Conservation (phyloP, 1,140 invertebrate genomes). For the Drosophila lini region DNA sequence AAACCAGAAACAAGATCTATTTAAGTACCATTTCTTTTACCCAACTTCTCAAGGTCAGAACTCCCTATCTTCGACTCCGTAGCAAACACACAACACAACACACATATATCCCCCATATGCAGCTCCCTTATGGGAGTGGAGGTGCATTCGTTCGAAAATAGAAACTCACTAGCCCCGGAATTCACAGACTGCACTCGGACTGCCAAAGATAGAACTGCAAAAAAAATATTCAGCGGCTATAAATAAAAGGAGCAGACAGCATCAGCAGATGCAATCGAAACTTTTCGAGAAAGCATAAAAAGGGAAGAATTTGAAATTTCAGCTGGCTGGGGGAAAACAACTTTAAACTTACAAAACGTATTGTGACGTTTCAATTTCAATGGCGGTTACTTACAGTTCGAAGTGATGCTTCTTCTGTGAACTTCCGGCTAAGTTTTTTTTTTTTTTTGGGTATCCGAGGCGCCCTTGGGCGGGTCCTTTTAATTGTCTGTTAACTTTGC, state of each 20-base stretch:
- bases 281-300: slow-evolving; percentile 17
- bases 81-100: background rate
- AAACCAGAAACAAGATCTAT: background rate
- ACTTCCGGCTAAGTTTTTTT: slow-evolving; percentile 11
- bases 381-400: slow-evolving; percentile 38
- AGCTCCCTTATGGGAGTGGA: slow-evolving; percentile 44
- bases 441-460: slow-evolving; percentile 61
- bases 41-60: slow-evolving; percentile 39
- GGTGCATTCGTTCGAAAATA: slow-evolving; percentile 36
- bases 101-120: background rate
- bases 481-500: slow-evolving; percentile 67
- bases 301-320: slow-evolving; percentile 8
- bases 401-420: slow-evolving; percentile 14
- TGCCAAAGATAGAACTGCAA: slow-evolving; percentile 54
- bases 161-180: slow-evolving; percentile 43
- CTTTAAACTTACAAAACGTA: slow-evolving; percentile 24
- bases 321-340: slow-evolving; percentile 7
- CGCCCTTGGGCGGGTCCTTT: slow-evolving; percentile 64
- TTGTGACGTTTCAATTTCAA: slow-evolving; percentile 41
- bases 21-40: background rate
- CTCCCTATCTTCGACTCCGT: slow-evolving; percentile 5
- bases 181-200: slow-evolving; percentile 36
- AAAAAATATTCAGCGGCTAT: slow-evolving; percentile 33
- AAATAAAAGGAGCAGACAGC: slow-evolving; percentile 45
- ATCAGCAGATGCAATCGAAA: slow-evolving; percentile 50